Evolutionary conservation across 2,888 invertebrate genomes (phyloP), one percentile per base, ranked within the genome.

Genomic region (Horisme vitalbata): DNA sequence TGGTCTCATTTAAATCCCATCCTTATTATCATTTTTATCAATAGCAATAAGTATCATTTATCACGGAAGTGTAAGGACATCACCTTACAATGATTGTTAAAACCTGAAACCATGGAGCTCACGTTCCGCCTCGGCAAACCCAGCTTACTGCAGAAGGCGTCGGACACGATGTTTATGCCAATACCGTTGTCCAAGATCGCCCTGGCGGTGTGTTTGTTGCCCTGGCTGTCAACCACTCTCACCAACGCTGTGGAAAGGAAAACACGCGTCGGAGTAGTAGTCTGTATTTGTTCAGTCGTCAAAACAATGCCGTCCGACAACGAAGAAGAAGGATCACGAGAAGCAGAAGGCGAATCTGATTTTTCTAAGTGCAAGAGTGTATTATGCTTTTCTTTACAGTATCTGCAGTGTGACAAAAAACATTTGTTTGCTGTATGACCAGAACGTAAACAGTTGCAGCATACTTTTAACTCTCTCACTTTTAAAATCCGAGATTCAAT

Each of bases 221-320:
- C 45, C 1, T 23, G 13, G n/a, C 9, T 26, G 14, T 34, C 26
- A 4, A 31, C 7, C 4, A 37, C 46, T 5, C 38, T 48, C 45
- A 56, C 50, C 34, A 49, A 13, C 2, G 56, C 59, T 54, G 60
- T 60, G 54, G 55, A 56, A 5, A 57, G 54, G n/a, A 54, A 47
- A 20, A 58, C 26, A 33, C 34, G 18, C n/a, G 31, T 5, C 11
- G 43, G 5, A 26, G 28, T 48, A 27, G 20, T 12, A n/a, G 4
- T n/a, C 2, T 33, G 32, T 4, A 23, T 13, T 4, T 18, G 8
- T 12, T 34, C 20, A 13, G 45, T 18, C 12, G 37, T 7, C 3
- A 36, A 10, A 10, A 34, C 33, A 21, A 43, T 18, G 18, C 18
- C 1, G 4, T 18, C 2, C 21, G 37, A 20, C 37, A 6, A n/a